Conservation (phyloP, 1,140 invertebrate genomes). For the Listronotus bonariensis region DNA sequence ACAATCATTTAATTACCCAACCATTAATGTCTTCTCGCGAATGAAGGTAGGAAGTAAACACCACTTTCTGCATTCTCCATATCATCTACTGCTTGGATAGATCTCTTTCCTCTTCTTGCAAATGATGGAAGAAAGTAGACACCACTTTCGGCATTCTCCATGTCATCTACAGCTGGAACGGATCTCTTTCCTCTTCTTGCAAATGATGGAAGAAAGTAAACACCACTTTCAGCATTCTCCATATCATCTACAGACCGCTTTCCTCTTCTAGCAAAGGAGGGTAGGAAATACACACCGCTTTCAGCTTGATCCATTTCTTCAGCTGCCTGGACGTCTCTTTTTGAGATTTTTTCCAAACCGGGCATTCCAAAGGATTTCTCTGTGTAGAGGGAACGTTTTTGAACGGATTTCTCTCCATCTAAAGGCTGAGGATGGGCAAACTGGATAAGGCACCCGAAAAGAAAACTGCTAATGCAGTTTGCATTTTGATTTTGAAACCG, state of each 20-base stretch:
- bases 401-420: conserved; percentile 16
- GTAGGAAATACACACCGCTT: conserved; percentile 8
- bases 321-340: conserved; percentile 17
- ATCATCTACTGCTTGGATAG: conserved; percentile 1
- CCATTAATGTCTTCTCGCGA: conserved; percentile 19
- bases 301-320: conserved; percentile 12
- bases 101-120: conserved; percentile 22
- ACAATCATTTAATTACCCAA: too few relatives aligned
- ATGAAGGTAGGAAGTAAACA: conserved; percentile 35
- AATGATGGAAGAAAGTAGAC: conserved; percentile 34
- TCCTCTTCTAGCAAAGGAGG: conserved; percentile 13
- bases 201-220: conserved; percentile 36
- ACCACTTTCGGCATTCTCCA: conserved; percentile 29
- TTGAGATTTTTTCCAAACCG: conserved; percentile 39
- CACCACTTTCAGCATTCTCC: conserved; percentile 24
- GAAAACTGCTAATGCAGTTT: conserved; percentile 21
- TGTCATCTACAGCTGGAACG: conserved; percentile 12
- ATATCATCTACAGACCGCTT: conserved; percentile 20
- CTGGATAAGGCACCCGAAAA: conserved; percentile 5
- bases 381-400: conserved; percentile 37
- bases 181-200: conserved; percentile 30
- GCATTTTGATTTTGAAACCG: conserved; percentile 24
- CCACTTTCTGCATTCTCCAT: conserved; percentile 32
- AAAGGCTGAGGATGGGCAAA: conserved; percentile 7
- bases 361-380: conserved; percentile 28